These are phyloP conservation scores for Trichopria drosophilae DNA, from an alignment of 2,888 invertebrate species.

Conservation along the genomic window DNA sequence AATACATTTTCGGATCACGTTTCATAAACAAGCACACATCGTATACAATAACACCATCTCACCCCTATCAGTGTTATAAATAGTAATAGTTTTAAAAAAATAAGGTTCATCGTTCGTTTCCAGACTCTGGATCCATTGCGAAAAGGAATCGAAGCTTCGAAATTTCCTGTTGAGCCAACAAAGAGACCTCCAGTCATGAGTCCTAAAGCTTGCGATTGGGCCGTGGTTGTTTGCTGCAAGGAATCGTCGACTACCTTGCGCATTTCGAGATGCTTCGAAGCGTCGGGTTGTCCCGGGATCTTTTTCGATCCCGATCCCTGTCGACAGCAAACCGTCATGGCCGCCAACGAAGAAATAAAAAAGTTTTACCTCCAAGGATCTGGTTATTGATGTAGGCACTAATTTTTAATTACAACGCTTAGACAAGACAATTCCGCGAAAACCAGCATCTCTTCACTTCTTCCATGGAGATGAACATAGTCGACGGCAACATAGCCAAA, in stretches of 20 bases:
- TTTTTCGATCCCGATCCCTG: slow-evolving; percentile 78
- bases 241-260: background rate
- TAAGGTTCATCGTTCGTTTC: background rate
- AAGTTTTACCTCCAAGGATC: slow-evolving; percentile 41
- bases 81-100: background rate
- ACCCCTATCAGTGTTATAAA: too few relatives aligned
- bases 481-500: too few relatives aligned
- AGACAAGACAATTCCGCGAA: too few relatives aligned
- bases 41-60: too few relatives aligned
- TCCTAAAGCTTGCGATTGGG: slow-evolving; percentile 72
- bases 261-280: slow-evolving; percentile 67
- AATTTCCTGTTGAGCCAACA: slow-evolving; percentile 58
- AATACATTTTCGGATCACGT: too few relatives aligned
- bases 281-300: slow-evolving; percentile 70
- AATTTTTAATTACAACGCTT: too few relatives aligned
- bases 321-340: slow-evolving; percentile 63
- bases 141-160: slow-evolving; percentile 37
- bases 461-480: too few relatives aligned
- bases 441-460: too few relatives aligned
- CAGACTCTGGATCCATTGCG: slow-evolving; percentile 47
- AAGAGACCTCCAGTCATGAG: slow-evolving; percentile 54
- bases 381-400: too few relatives aligned
- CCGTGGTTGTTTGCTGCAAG: slow-evolving; percentile 73
- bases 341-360: slow-evolving; percentile 57
- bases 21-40: too few relatives aligned